Evolutionary conservation across 2,888 invertebrate species (phyloP).

Genomic region (Sclerodermus sp.): DNA sequence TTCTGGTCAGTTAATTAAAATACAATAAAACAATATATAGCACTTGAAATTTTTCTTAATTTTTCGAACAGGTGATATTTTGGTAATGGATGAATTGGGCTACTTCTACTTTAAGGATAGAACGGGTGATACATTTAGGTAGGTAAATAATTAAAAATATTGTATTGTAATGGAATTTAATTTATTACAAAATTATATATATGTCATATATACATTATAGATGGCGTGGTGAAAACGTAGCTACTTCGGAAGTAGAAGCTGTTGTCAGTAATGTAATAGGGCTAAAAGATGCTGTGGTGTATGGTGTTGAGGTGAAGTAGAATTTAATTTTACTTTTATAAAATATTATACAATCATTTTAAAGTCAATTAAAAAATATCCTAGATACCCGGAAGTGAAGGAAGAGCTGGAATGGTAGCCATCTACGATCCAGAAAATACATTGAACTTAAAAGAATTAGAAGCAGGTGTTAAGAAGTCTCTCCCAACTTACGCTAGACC

Average conservation of each 20-base stretch:
- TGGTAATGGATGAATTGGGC: slow-evolving; percentile 89
- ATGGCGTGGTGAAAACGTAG: slow-evolving; percentile 97
- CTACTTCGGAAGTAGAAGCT: slow-evolving; percentile 93
- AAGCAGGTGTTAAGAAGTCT: slow-evolving; percentile 68
- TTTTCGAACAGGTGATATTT: slow-evolving; percentile 71
- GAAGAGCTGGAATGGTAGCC: slow-evolving; percentile 92
- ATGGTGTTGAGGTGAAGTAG: slow-evolving; percentile 73
- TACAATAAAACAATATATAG: slow-evolving; percentile 1
- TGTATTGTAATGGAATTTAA: no score
- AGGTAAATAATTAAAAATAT: slow-evolving; percentile 7
- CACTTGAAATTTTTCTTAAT: neutral
- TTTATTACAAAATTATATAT: neutral
- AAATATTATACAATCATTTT: slow-evolving; percentile 1
- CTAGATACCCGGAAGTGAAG: slow-evolving; percentile 78
- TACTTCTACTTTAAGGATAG: slow-evolving; percentile 93
- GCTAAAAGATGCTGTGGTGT: slow-evolving; percentile 81
- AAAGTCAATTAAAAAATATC: neutral
- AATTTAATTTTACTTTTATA: slow-evolving; percentile 1
- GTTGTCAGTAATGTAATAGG: slow-evolving; percentile 77
- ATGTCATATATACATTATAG: slow-evolving; percentile 48
- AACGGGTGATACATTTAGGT: slow-evolving; percentile 79
- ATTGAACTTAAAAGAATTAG: slow-evolving; percentile 65
- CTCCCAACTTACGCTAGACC: slow-evolving; percentile 88
- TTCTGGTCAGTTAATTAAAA: slow-evolving; percentile 60
- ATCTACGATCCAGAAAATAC: slow-evolving; percentile 71